A percentile compares a stretch with the other conserved stretches of the same genome.
These are phyloP conservation scores for Potamilus streckersoni DNA, from an alignment of 1,140 invertebrate species.

Conservation along the genomic window DNA sequence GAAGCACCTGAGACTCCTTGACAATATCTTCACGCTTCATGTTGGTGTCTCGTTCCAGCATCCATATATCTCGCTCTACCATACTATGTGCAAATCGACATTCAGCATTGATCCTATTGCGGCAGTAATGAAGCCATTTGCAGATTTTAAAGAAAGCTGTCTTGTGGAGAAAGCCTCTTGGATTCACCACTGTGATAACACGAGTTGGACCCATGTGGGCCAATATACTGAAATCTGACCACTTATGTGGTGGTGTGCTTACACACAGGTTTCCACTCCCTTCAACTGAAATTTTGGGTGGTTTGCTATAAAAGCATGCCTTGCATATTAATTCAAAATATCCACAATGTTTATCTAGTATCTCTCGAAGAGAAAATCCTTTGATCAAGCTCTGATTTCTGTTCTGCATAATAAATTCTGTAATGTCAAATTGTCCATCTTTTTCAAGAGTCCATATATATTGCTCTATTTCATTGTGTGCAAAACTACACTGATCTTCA, in stretches of 20 bases:
- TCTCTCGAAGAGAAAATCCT: constrained; percentile 40
- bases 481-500: constrained; percentile 56
- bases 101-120: constrained; percentile 31
- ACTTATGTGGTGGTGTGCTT: constrained; percentile 42
- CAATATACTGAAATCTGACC: constrained; percentile 48
- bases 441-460: constrained; percentile 60
- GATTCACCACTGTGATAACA: constrained; percentile 47
- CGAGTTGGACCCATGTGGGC: constrained; percentile 45
- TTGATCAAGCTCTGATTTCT: constrained; percentile 21
- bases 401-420: constrained; percentile 57
- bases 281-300: constrained; percentile 35
- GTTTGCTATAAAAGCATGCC: constrained; percentile 48
- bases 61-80: constrained; percentile 62
- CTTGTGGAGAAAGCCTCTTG: constrained; percentile 51
- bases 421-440: constrained; percentile 53
- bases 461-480: constrained; percentile 58
- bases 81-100: constrained; percentile 61
- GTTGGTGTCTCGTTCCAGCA: constrained; percentile 54
- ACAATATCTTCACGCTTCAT: constrained; percentile 52
- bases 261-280: constrained; percentile 33
- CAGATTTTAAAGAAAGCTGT: constrained; percentile 60
- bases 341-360: constrained; percentile 50
- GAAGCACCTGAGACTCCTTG: constrained; percentile 27
- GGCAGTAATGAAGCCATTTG: constrained; percentile 51
- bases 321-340: constrained; percentile 56